These are phyloP conservation scores for Enteromius unitaeniatus DNA, from an alignment of 2,797 vertebrate species.

Conservation along the genomic window DNA sequence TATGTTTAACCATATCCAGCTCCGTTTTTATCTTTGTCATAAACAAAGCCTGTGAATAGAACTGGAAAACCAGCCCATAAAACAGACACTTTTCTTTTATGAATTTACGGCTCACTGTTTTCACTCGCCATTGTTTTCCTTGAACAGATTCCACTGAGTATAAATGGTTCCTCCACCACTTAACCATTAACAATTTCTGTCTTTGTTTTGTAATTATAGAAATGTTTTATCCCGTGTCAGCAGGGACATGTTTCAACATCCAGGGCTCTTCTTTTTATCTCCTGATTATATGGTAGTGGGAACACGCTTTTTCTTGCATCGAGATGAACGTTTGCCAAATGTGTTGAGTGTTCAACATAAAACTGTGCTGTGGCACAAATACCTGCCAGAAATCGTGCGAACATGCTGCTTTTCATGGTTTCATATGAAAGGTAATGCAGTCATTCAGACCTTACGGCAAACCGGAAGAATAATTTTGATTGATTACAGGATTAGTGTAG, in stretches of 20 bases:
- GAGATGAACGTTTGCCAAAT: slow-evolving; percentile 65
- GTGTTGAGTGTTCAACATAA: slow-evolving; percentile 41
- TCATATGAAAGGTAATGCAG: slow-evolving; percentile 11
- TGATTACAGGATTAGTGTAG: slow-evolving; percentile 35
- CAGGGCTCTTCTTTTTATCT: slow-evolving; percentile 82
- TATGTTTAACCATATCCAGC: slow-evolving; percentile 66
- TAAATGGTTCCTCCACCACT: slow-evolving; percentile 76
- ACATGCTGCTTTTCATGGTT: slow-evolving; percentile 48
- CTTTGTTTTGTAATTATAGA: slow-evolving; percentile 83
- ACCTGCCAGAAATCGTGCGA: slow-evolving; percentile 32
- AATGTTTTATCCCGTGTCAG: slow-evolving; percentile 86
- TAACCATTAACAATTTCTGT: slow-evolving; percentile 78
- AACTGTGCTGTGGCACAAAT: slow-evolving; percentile 52
- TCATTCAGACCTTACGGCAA: slow-evolving; percentile 20
- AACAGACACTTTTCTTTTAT: slow-evolving; percentile 61
- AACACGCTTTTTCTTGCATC: slow-evolving; percentile 67
- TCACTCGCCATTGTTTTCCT: slow-evolving; percentile 75
- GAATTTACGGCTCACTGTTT: slow-evolving; percentile 71
- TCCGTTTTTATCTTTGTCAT: slow-evolving; percentile 67
- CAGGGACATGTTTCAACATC: slow-evolving; percentile 79
- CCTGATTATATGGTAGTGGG: slow-evolving; percentile 87
- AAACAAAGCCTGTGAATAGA: slow-evolving; percentile 63
- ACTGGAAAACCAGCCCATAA: slow-evolving; percentile 62
- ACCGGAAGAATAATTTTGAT: slow-evolving; percentile 25
- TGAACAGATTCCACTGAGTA: slow-evolving; percentile 72